Evolutionary conservation across 2,888 invertebrate species (phyloP), one percentile per base, ranked within the genome.

Genomic region (Amblyjoppa fuscipennis): DNA sequence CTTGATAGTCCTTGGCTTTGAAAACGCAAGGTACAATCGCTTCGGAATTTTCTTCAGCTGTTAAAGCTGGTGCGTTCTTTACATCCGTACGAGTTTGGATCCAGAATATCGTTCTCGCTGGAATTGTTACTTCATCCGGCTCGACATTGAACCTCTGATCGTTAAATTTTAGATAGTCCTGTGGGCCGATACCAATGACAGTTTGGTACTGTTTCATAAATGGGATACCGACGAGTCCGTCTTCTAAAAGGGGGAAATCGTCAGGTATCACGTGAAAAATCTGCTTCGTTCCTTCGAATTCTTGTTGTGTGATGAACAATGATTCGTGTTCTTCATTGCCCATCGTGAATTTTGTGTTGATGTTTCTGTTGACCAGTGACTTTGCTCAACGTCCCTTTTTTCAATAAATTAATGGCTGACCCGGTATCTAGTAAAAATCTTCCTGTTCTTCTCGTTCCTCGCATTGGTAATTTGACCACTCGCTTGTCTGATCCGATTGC

Each of bases 181-280:
- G 16, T 13, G 34, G 25, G 13, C 64, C 64, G n/a, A 75, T 75
- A 1, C 75, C 75, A n/a, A 75, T 64, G 51, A 25, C n/a, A 1
- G 69, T 69, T 56, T 74, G 49, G 25, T 81, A 64, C 53, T 74
- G 20, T 13, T 73, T 28, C 61, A 81, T 66, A n/a, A 71, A 80
- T 6, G 31, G 61, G 1, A 73, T 80, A 2, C 73, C 71, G 31
- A 80, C 61, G 7, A 80, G 64, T 9, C 71, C 80, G 16, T 80
- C 80, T 41, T 59, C 71, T 20, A 13, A 7, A 13, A 80, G 49
- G 11, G 81, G 81, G 28, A 74, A 71, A 38, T 74, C 66, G 20
- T 81, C 56, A 0, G 81, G 66, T 49, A 74, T n/a, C 4, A 81
- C 74, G 20, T 73, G 64, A 31, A 81, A 74, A 13, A 61, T 64